Evolutionary conservation across 2,113 vertebrate species (phyloP).

Genomic region (Petroica traversi): DNA sequence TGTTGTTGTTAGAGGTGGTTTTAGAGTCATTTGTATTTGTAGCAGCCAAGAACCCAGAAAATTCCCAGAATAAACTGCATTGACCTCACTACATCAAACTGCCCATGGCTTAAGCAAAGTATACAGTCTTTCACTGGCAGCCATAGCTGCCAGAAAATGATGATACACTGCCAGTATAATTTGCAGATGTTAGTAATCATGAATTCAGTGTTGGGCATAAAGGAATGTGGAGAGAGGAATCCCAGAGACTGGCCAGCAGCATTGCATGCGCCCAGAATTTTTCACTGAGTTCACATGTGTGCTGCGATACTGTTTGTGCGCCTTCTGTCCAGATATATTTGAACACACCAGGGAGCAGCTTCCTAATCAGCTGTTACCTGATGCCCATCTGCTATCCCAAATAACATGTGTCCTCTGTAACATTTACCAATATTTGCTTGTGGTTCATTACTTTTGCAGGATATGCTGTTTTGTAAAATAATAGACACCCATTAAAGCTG

Average conservation of each 20-base stretch:
- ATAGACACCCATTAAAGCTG: not conserved
- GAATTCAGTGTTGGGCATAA: constrained; percentile 17
- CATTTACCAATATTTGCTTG: not conserved
- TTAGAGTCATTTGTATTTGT: not conserved
- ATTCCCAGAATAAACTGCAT: not conserved
- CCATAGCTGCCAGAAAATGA: not conserved
- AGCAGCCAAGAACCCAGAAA: not conserved
- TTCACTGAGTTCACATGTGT: constrained; percentile 6
- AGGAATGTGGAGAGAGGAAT: not conserved
- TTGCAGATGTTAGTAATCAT: constrained; percentile 57
- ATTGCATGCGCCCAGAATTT: not conserved
- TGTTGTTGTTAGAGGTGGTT: not conserved
- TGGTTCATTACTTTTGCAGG: not conserved
- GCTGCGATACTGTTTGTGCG: not conserved
- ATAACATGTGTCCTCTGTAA: not conserved
- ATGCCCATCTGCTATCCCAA: constrained; percentile 32
- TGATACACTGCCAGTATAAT: constrained; percentile 9
- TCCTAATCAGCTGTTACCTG: constrained; percentile 43
- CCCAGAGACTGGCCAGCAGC: not conserved
- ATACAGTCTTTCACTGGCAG: not conserved
- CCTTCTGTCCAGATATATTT: constrained; percentile 48
- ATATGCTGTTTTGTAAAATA: not conserved
- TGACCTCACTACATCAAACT: not conserved
- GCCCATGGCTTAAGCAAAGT: not conserved
- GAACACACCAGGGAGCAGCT: constrained; percentile 7